phyloP scores from a whole-genome alignment of 2,113 vertebrate genomes.

The Platycercus adscitus region DNA sequence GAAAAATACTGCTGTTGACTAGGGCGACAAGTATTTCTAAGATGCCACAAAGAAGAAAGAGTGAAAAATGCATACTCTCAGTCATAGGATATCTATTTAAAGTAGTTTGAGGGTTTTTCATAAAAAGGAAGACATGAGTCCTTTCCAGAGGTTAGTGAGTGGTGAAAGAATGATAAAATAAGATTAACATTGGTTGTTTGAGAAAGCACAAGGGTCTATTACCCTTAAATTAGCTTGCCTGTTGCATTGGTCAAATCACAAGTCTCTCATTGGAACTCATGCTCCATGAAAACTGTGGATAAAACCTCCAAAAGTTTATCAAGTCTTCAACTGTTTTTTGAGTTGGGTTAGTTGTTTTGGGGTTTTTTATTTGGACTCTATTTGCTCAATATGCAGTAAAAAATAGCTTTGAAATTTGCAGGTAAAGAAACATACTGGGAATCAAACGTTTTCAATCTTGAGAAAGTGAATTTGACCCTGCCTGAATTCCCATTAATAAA shows the following conservation, averaged over 20 bases:
- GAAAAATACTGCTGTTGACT: background rate
- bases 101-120: background rate
- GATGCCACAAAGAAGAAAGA: background rate
- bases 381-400: background rate
- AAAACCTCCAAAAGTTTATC: accelerated
- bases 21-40: background rate
- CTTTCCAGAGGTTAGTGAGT: background rate
- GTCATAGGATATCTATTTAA: background rate
- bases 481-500: background rate
- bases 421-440: background rate
- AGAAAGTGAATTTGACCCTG: background rate
- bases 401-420: background rate
- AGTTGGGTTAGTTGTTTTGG: background rate
- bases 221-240: background rate
- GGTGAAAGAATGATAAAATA: background rate
- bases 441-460: background rate
- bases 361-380: background rate
- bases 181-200: background rate
- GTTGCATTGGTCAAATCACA: background rate
- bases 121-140: background rate
- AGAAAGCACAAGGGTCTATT: background rate
- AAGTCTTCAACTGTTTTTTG: background rate
- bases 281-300: background rate
- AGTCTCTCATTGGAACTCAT: background rate
- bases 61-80: background rate